Base-by-base conservation (phyloP, 2,888 invertebrate species). In the Temnothorax ravouxi region DNA sequence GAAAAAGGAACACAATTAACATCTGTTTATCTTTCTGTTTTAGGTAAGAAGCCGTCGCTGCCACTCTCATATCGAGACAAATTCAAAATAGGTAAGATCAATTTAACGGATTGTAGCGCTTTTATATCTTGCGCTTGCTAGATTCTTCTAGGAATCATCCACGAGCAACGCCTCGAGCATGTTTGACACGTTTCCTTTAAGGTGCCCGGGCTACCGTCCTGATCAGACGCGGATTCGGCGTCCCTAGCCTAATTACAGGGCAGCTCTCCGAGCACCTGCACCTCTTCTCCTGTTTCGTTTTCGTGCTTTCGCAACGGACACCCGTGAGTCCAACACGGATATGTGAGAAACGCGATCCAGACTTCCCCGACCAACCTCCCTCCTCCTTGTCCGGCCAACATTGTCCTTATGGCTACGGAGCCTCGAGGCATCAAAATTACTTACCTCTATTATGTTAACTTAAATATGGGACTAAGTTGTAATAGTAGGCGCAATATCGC, bases 231-330 rank as follows among this genome's bases (percentile, higher is more conserved):
- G 87, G 84, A 91, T 91, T 92, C 92, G 92, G 91, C 91, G 84
- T 91, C 84, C 91, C 89, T 91, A 91, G 92, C 92, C 89, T 92
- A 92, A 92, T 92, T 92, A 92, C 91, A 92, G 91, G 92, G 92
- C 91, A 86, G 86, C 74, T 62, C 76, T 83, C 74, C 88, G 59
- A 74, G 89, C 91, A 91, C 91, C 90, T 91, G 92, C 91, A 84
- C 84, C 71, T 34, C 88, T 87, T 92, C 89, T 88, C 90, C 83
- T 71, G 85, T 90, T 90, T 92, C 92, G 88, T 89, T 90, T 90
- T 90, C 89, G 87, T 88, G 83, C 88, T 86, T 85, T 79, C 76
- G 85, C 75, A 88, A 87, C 86, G 82, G 79, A 84, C 88, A 90
- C 84, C 88, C 87, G 64, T 76, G 82, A 80, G 59, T 52, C 52